Conservation (phyloP, 1,140 invertebrate genomes). For the Brachionus rotundiformis region DNA sequence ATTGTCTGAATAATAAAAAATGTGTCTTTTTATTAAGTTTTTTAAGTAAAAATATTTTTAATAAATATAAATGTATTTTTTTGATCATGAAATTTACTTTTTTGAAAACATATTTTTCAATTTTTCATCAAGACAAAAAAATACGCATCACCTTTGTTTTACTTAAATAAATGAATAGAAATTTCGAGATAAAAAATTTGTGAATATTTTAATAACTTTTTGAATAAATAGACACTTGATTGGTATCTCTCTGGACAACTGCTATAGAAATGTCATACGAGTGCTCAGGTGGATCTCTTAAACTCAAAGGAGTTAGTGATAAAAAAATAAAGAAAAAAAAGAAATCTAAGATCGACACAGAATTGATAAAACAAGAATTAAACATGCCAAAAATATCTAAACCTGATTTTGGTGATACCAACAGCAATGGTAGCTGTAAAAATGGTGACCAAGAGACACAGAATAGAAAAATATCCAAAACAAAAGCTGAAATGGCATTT, state of each 20-base stretch:
- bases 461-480: neutral
- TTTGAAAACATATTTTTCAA: no score
- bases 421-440: neutral
- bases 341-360: neutral
- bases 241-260: no score
- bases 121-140: no score
- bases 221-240: no score
- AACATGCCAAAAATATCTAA: neutral
- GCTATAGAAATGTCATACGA: constrained; percentile 45
- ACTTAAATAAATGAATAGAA: neutral
- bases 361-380: constrained; percentile 6
- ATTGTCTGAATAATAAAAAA: no score
- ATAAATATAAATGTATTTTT: no score
- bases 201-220: neutral
- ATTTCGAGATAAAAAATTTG: neutral
- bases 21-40: no score
- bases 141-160: no score
- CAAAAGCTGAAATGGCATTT: constrained; percentile 44
- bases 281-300: constrained; percentile 36
- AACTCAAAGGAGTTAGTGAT: constrained; percentile 27
- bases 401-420: neutral
- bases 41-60: no score
- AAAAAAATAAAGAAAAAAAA: constrained; percentile 42
- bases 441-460: neutral
- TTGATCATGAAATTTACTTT: no score